These are phyloP conservation scores for Darevskia mixta DNA, from an alignment of 2,797 vertebrate species.

Conservation along the genomic window DNA sequence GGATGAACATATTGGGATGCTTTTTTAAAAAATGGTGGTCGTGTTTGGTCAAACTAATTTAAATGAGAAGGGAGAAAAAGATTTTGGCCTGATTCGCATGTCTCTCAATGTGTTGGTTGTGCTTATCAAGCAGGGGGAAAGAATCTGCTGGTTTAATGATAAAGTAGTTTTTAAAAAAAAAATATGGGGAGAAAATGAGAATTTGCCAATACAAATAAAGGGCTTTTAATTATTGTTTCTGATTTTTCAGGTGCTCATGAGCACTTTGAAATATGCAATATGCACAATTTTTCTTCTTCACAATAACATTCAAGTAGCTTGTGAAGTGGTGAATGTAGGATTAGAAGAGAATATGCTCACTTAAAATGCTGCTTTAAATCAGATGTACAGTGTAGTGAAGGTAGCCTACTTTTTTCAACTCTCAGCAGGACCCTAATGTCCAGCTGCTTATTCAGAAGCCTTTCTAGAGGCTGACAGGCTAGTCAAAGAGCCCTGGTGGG, in stretches of 20 bases:
- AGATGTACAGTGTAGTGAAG: neutral
- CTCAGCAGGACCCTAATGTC: neutral
- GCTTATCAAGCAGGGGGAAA: neutral
- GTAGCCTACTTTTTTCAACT: neutral
- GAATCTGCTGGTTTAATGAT: neutral
- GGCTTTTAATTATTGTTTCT: neutral
- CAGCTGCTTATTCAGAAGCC: neutral
- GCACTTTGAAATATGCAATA: neutral
- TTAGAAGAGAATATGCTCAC: neutral
- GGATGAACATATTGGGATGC: neutral
- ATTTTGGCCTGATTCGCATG: neutral
- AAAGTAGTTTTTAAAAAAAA: neutral
- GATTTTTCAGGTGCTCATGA: neutral
- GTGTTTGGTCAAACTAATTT: neutral
- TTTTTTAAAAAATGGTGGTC: neutral
- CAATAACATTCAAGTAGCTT: neutral
- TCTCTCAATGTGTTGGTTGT: neutral
- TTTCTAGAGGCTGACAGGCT: neutral
- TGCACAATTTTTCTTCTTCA: neutral
- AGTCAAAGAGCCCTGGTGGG: neutral
- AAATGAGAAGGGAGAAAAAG: neutral
- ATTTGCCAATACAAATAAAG: neutral
- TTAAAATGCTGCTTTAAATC: neutral
- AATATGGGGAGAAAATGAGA: too few species aligned
- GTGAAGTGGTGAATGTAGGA: neutral